These are phyloP conservation scores for Archips xylosteana DNA, from an alignment of 2,888 invertebrate species.

Conservation along the genomic window DNA sequence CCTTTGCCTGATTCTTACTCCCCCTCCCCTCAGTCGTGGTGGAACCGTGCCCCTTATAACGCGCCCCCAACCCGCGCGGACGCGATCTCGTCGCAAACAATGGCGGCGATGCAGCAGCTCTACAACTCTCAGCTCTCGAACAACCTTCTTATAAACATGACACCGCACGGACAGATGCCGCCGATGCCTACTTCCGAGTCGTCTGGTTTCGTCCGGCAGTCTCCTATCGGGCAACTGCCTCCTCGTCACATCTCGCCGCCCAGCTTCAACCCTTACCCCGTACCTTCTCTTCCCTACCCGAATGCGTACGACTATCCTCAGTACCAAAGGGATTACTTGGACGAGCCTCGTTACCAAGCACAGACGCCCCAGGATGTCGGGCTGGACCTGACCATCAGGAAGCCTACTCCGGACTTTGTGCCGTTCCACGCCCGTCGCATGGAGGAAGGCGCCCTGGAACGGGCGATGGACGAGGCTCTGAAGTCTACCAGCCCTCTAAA, in stretches of 20 bases:
- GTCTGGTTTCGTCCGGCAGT: slow-evolving; percentile 56
- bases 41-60: not conserved
- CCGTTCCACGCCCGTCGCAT: slow-evolving; percentile 40
- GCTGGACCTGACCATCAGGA: slow-evolving; percentile 3
- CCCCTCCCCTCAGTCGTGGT: slow-evolving; percentile 53
- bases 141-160: slow-evolving; percentile 43
- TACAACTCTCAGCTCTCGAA: not conserved
- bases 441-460: not conserved
- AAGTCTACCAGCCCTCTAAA: no score
- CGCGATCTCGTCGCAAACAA: not conserved
- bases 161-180: slow-evolving; percentile 54
- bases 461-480: not conserved
- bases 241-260: slow-evolving; percentile 66
- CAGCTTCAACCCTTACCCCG: slow-evolving; percentile 66
- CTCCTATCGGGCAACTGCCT: slow-evolving; percentile 65
- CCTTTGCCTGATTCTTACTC: slow-evolving; percentile 65
- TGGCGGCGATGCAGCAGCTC: not conserved
- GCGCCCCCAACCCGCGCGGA: not conserved
- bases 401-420: not conserved
- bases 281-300: slow-evolving; percentile 40
- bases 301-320: slow-evolving; percentile 68
- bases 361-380: slow-evolving; percentile 42
- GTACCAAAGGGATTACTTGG: not conserved
- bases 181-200: not conserved
- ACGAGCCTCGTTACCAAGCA: slow-evolving; percentile 55